Percentiles rank a stretch among this genome's conserved stretches.
Conservation (phyloP, 2,888 invertebrate species). For the Listrodromus nycthemerus region DNA sequence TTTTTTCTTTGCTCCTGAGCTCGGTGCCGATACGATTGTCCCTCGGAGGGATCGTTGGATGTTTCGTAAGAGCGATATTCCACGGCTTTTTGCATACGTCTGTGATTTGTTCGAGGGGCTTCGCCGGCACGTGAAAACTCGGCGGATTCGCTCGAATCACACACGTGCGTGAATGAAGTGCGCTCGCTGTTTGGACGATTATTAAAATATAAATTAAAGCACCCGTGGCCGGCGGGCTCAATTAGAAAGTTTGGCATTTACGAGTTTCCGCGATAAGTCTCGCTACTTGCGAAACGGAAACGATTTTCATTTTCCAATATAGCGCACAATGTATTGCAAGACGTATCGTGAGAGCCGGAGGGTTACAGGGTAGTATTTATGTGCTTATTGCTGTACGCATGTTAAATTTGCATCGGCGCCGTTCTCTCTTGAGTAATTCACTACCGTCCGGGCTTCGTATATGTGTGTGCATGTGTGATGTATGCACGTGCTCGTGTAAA, state of each 20-base stretch:
- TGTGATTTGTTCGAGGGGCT: not conserved
- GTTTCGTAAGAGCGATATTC: constrained; percentile 8
- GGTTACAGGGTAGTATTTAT: constrained; percentile 3
- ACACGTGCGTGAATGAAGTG: not conserved
- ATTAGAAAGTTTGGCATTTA: constrained; percentile 33
- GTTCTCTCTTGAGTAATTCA: constrained; percentile 42
- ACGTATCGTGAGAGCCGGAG: constrained; percentile 32
- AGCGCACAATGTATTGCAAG: constrained; percentile 9
- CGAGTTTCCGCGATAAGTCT: constrained; percentile 4
- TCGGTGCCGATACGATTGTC: not conserved
- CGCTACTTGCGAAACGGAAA: constrained; percentile 37
- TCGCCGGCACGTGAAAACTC: not conserved
- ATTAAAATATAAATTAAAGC: constrained; percentile 20
- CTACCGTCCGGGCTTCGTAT: not conserved
- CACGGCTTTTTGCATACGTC: not conserved
- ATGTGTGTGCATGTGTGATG: not conserved
- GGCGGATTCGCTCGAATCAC: not conserved
- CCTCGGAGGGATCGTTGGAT: not conserved
- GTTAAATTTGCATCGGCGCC: constrained; percentile 11
- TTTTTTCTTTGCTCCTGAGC: not conserved
- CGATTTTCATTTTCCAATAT: constrained; percentile 42
- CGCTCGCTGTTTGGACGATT: not conserved
- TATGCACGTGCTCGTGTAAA: constrained; percentile 14
- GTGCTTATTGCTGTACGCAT: not conserved
- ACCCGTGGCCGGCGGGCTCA: not conserved